Evolutionary conservation across 2,888 invertebrate genomes (phyloP).

Genomic region (Salticus scenicus): DNA sequence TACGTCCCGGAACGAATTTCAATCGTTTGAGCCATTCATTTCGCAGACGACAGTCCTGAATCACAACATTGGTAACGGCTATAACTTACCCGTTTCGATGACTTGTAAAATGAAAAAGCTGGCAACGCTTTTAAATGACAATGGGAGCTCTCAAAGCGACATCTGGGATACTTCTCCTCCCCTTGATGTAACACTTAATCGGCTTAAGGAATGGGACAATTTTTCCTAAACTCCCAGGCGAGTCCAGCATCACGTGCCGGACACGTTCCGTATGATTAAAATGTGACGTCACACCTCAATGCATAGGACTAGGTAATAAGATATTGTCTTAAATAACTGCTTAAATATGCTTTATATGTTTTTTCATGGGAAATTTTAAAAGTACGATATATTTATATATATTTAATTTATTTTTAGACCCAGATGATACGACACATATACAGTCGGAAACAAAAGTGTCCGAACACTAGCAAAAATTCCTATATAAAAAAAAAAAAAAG

Average conservation of each 20-base stretch:
- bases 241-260: slow-evolving; percentile 18
- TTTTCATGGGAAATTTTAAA: no score
- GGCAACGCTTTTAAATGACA: background rate
- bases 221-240: slow-evolving; percentile 17
- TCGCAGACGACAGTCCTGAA: background rate
- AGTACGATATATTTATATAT: no score
- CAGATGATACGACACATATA: no score
- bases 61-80: no score
- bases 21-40: background rate
- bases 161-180: slow-evolving; percentile 33
- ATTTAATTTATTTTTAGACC: no score
- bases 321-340: no score
- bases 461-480: no score
- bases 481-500: no score
- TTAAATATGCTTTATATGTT: no score
- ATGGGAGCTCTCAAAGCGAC: slow-evolving; percentile 21
- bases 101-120: slow-evolving; percentile 45
- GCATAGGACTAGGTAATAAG: no score
- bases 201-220: slow-evolving; percentile 21
- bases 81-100: slow-evolving; percentile 7
- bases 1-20: background rate
- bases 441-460: no score
- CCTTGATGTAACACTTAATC: slow-evolving; percentile 19
- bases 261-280: background rate
- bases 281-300: slow-evolving; percentile 22